Base-by-base conservation (phyloP, 2,797 vertebrate genomes). In the Tangara arthus region DNA sequence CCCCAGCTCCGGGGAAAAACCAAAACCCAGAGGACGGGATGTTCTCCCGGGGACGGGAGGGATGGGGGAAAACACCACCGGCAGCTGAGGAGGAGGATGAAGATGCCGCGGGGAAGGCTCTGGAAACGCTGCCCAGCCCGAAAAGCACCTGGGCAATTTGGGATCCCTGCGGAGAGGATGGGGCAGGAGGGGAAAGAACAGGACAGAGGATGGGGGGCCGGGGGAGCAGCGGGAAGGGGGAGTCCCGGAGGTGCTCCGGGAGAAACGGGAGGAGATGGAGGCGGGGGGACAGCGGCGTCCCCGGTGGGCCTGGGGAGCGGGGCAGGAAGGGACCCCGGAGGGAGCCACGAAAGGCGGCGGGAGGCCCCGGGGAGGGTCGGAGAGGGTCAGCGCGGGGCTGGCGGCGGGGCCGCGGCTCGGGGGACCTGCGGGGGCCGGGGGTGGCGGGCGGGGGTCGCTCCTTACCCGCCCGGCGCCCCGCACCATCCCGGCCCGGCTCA, bases 401-500 rank as follows among this genome's bases (percentile, higher is more conserved):
- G 37, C 9, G 28, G 42, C 16, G n/a, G 49, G 79, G 24, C 17
- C 21, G 35, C 7, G 27, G 34, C 22, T n/a, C 11, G 32, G 47
- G 22, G 13, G 11, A 9, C n/a, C 57, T 27, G 41, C 26, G 10
- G 61, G 18, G 61, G 28, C 47, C 70, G 81, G 63, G 64, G 63
- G 61, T 19, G 13, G 35, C 82, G 81, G 81, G 71, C 71, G 41
- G 50, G 66, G 39, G 50, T 35, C 37, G 90, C 60, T 88, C 90
- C 93, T 97, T 97, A 97, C 97, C 97, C 96, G 95, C 95, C 96
- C 96, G 94, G 91, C 81, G 93, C 89, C 95, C 95, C 84, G 89
- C 86, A 93, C 90, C 95, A 92, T 91, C 96, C 93, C 96, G 96
- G 96, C 97, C 94, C 94, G 73, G 93, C 93, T 86, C 97, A 97